Conservation (phyloP, 1,140 invertebrate species). For the Danaus melanippus region DNA sequence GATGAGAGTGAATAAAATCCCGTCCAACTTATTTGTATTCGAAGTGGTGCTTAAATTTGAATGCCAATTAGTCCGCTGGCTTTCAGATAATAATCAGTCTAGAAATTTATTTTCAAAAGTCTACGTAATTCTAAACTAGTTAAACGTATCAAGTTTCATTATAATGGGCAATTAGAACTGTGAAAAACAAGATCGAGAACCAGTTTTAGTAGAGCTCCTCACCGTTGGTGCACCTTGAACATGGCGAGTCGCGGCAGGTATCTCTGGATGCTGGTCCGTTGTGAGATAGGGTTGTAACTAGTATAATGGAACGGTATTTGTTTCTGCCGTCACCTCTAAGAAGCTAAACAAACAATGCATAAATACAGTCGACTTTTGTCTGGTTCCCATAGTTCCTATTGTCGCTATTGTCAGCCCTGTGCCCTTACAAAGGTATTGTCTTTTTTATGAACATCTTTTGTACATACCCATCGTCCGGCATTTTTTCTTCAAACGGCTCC, state of each 20-base stretch:
- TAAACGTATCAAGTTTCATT: constrained; percentile 58
- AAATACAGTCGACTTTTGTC: constrained; percentile 60
- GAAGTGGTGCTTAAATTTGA: too few species aligned
- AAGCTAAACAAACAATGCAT: constrained; percentile 65
- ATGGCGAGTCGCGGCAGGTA: constrained; percentile 7
- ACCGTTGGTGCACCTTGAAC: constrained; percentile 11
- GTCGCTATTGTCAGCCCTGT: constrained; percentile 63
- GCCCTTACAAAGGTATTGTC: constrained; percentile 43
- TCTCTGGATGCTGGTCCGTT: constrained; percentile 26
- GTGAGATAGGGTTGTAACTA: constrained; percentile 43
- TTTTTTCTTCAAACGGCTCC: constrained; percentile 25
- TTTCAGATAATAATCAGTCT: too few species aligned
- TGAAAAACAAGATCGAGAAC: constrained; percentile 36
- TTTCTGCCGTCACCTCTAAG: constrained; percentile 60
- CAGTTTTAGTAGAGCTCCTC: constrained; percentile 23
- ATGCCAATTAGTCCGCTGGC: too few species aligned
- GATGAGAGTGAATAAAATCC: too few species aligned
- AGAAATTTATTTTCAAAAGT: constrained; percentile 4
- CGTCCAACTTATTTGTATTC: too few species aligned
- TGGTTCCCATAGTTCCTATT: constrained; percentile 55
- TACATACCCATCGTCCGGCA: constrained; percentile 18
- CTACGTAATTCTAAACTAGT: constrained; percentile 16
- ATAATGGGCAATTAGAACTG: constrained; percentile 67
- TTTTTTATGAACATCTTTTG: constrained; percentile 36
- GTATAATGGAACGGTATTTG: constrained; percentile 52